Base-by-base conservation (phyloP, 2,888 invertebrate species). In the Ceramica pisi region DNA sequence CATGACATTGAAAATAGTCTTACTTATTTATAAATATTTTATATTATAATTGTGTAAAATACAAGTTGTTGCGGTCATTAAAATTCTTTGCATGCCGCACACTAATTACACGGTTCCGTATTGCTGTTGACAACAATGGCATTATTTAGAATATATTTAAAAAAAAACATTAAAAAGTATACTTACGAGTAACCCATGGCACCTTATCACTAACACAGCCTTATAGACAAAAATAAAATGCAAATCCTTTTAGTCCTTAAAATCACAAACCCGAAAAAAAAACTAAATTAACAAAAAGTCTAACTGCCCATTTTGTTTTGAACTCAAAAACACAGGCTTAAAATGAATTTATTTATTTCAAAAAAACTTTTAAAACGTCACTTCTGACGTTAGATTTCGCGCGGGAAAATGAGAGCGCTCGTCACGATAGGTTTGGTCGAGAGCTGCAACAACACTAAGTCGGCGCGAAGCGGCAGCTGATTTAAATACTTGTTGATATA, bases 381-480 rank as follows among this genome's bases (percentile, higher is more conserved):
- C 81, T 75, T 74, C 79, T 60, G 26, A 77, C 77, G 57, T 83
- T 76, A 55, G 77, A 80, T 83, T 87, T 78, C 85, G 85, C 91
- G 91, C 92, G 92, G 87, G 87, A 89, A 84, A 84, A 76, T 82
- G 82, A 82, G 86, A 85, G 63, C 60, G 67, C 46, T 31, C 65
- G 77, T 74, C 71, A 82, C 92, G 93, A 91, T 87, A 83, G 82
- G 67, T 78, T 79, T 23, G 80, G 74, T 66, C 75, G 89, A 81
- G 83, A 81, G 89, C 80, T 88, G 86, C 83, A 84, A 84, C 80
- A 74, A 79, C 62, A 94, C 94, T 94, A 91, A 14, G 50, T 67
- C 31, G 81, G 83, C 88, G 87, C 86, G 76, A 84, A 81, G 75
- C 57, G 8, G 71, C 89, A 89, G 87, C 90, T 89, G 89, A 81